Evolutionary conservation across 1,140 invertebrate genomes (phyloP), one percentile per base, ranked within the genome.

Genomic region (Centruroides sculpturatus): DNA sequence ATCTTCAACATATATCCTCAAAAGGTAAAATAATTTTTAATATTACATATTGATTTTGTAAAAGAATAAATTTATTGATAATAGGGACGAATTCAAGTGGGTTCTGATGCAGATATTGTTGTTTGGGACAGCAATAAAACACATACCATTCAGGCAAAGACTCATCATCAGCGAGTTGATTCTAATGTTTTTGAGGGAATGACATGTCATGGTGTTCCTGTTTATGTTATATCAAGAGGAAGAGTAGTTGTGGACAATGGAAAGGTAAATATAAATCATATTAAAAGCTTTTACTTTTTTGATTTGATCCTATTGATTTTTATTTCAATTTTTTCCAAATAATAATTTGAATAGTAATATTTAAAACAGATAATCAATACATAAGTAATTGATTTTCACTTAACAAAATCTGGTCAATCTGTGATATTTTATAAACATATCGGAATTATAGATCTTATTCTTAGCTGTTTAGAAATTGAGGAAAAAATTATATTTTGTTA

Each of bases 1-100:
- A 87, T 98, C 59, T 99, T 99, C 76, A 98, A 99, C 76, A 77
- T 98, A 52, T 99, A 95, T 76, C 96, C 96, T 7, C 82, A 82
- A 73, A 99, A 98, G 41, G 56, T 57, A 41, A 6, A 41, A 41
- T 41, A 41, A 41, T 6, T 41, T 41, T 41, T 41, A 41, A 41
- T 41, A 13, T 51, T 51, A 34, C 11, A 6, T 41, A 41, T 23
- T 6, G 41, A 41, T 41, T 41, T 41, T 41, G 5, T 41, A 41
- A 41, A 41, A 41, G 23, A 23, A 41, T 41, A 41, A 6, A 41
- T 41, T 41, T 41, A 6, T 8, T 23, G 23, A 23, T 23, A 23
- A 23, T 41, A 56, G 79, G 93, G 95, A 35, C 81, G 87, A 56
- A 88, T 99, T 68, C 87, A 83, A 3, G 82, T 87, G 54, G 92